Evolutionary conservation across 2,888 invertebrate genomes (phyloP).

Genomic region (Tortricodes alternella): DNA sequence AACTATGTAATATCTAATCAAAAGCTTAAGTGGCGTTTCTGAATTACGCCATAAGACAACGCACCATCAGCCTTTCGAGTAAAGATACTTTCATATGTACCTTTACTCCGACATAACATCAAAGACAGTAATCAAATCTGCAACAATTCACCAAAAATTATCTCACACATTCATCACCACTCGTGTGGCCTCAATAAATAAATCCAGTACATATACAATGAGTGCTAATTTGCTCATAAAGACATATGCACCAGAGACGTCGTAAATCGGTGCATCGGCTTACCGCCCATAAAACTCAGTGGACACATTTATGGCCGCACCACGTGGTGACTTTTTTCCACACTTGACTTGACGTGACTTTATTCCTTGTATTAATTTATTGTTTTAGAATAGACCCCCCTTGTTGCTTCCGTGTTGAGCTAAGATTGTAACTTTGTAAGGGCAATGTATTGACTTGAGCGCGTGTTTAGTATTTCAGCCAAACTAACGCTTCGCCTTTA

Average conservation of each 20-base stretch:
- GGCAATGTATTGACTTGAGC: too few relatives aligned
- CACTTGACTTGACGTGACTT: constrained; percentile 75
- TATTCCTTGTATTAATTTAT: constrained; percentile 72
- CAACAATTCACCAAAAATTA: constrained; percentile 37
- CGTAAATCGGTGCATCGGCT: constrained; percentile 79
- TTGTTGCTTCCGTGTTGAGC: constrained; percentile 20
- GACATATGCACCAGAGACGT: constrained; percentile 73
- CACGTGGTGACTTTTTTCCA: constrained; percentile 80
- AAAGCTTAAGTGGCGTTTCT: too few relatives aligned
- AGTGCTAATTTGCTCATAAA: constrained; percentile 81
- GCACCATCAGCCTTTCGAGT: too few relatives aligned
- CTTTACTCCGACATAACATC: too few relatives aligned
- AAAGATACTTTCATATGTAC: too few relatives aligned
- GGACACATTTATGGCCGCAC: constrained; percentile 81
- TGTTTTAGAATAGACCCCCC: constrained; percentile 68
- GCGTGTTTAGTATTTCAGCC: too few relatives aligned
- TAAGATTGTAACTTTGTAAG: neutral
- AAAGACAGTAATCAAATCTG: neutral
- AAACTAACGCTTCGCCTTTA: too few relatives aligned
- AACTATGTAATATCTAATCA: too few relatives aligned
- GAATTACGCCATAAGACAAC: too few relatives aligned
- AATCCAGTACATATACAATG: constrained; percentile 79
- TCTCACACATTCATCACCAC: constrained; percentile 71
- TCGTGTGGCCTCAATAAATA: constrained; percentile 67
- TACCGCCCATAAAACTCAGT: constrained; percentile 79